phyloP scores from a whole-genome alignment of 2,888 invertebrate species.

The Trissolcus brochymenae region DNA sequence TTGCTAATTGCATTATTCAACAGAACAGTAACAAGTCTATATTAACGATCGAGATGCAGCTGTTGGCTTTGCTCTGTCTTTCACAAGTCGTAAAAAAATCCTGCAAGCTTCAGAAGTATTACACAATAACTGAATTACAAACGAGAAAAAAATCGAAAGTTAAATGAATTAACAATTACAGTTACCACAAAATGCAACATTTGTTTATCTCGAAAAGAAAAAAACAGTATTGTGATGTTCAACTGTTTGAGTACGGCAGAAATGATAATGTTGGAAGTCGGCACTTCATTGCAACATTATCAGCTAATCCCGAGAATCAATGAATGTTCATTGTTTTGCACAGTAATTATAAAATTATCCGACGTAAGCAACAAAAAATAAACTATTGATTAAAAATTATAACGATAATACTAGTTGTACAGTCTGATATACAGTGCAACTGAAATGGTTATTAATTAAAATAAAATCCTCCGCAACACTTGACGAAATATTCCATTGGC shows the following conservation, averaged over 20 bases:
- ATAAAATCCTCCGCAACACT: conserved; percentile 6
- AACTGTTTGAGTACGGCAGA: too few species aligned
- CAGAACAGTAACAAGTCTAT: conserved; percentile 33
- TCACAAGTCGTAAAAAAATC: background rate
- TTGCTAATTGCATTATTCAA: conserved; percentile 39
- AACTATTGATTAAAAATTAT: conserved; percentile 23
- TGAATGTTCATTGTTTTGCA: conserved; percentile 1
- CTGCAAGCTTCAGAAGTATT: background rate
- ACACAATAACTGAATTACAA: too few species aligned
- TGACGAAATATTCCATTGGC: conserved; percentile 59
- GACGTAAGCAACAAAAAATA: conserved; percentile 19
- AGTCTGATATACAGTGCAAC: background rate
- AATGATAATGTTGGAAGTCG: too few species aligned
- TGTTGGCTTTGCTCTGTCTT: background rate
- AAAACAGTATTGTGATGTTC: too few species aligned
- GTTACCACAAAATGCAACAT: too few species aligned
- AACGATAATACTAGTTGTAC: conserved; percentile 28
- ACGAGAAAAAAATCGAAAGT: too few species aligned
- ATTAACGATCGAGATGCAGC: conserved; percentile 11
- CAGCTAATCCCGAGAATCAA: background rate
- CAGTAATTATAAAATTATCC: conserved; percentile 8
- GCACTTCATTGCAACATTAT: background rate
- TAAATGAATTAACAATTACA: too few species aligned
- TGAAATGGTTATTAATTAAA: background rate
- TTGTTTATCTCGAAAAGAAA: too few species aligned